These are phyloP conservation scores for Lamproptera curius DNA, from an alignment of 2,888 invertebrate genomes.

Conservation along the genomic window DNA sequence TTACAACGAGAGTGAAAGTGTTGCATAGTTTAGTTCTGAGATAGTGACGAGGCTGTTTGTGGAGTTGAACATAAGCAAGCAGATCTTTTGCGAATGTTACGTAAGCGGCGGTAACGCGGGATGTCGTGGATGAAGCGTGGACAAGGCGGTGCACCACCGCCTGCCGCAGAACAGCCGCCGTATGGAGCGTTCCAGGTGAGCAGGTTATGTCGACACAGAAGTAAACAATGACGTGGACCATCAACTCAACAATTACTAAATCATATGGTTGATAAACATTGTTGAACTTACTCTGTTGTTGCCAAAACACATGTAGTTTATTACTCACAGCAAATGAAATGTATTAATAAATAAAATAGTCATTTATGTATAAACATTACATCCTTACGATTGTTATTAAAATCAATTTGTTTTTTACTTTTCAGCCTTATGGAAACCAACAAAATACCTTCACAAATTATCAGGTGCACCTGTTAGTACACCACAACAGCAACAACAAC, in stretches of 20 bases:
- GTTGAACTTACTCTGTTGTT: slow-evolving; percentile 5
- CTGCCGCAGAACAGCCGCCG: slow-evolving; percentile 46
- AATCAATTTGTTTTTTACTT: slow-evolving; percentile 26
- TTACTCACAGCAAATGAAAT: too few species aligned
- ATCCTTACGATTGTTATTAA: slow-evolving; percentile 1
- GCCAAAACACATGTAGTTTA: slow-evolving; percentile 4
- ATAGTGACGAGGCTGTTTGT: slow-evolving; percentile 61
- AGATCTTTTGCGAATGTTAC: slow-evolving; percentile 62
- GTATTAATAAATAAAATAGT: too few species aligned
- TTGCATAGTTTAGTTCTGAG: slow-evolving; percentile 47
- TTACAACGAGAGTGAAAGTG: slow-evolving; percentile 59
- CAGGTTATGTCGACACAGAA: slow-evolving; percentile 51
- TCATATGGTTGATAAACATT: slow-evolving; percentile 42
- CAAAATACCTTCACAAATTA: slow-evolving; percentile 57
- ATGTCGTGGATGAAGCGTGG: slow-evolving; percentile 75
- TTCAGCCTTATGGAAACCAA: slow-evolving; percentile 59
- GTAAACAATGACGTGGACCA: slow-evolving; percentile 71
- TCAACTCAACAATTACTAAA: slow-evolving; percentile 26
- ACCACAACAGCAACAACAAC: slow-evolving; percentile 56
- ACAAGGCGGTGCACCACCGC: slow-evolving; percentile 46
- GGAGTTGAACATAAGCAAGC: slow-evolving; percentile 60
- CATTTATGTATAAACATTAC: too few species aligned
- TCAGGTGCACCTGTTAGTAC: slow-evolving; percentile 33
- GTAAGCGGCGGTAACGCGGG: slow-evolving; percentile 57
- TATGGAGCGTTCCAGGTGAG: slow-evolving; percentile 61